Base-by-base conservation (phyloP, 2,113 vertebrate species). In the Malurus cyaneus region DNA sequence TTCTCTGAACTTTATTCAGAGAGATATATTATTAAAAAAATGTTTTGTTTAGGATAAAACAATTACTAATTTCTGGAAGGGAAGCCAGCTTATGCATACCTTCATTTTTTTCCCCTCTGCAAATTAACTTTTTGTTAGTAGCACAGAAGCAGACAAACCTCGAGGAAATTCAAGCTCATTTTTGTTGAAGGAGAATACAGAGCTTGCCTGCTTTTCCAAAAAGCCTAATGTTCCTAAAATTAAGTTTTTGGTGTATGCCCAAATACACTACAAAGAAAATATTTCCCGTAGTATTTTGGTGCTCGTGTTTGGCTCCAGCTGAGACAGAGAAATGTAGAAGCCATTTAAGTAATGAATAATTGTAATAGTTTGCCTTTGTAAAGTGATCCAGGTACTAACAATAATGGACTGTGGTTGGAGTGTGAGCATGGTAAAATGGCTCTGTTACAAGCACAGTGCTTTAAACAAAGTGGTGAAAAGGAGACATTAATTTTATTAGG, bases 331-430 rank as follows among this genome's bases (percentile, higher is more conserved):
- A 92, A 86, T 39, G 36, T 44, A 92, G 53, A 91, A 89, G 15
- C 26, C 52, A 36, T 86, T 83, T 66, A 24, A 89, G 79, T 49
- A 19, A 56, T 53, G 56, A 83, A 66, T n/a, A 89, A 60, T 53
- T 92, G n/a, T 56, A 80, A 80, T 44, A 73, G 7, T 92, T 89
- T 86, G 32, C 31, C 70, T 91, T 95, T 92, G 39, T 82, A 66
- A 82, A 91, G 39, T 47, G 32, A 69, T 87, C 34, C 60, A 71
- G 47, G 80, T 78, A 62, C 24, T 88, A 84, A 80, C 26, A 73
- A 49, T 86, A 91, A 95, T 26, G 47, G 54, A 28, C 41, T 83
- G 47, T 29, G 39, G 24, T 34, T 95, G 57, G 31, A 95, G 31
- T 52, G 23, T 66, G 41, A 83, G 59, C 11, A 12, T 66, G 18